A percentile compares a stretch with the other conserved stretches of the same genome.
Evolutionary conservation across 2,888 invertebrate species (phyloP).

Genomic region (Trimorus sp.): DNA sequence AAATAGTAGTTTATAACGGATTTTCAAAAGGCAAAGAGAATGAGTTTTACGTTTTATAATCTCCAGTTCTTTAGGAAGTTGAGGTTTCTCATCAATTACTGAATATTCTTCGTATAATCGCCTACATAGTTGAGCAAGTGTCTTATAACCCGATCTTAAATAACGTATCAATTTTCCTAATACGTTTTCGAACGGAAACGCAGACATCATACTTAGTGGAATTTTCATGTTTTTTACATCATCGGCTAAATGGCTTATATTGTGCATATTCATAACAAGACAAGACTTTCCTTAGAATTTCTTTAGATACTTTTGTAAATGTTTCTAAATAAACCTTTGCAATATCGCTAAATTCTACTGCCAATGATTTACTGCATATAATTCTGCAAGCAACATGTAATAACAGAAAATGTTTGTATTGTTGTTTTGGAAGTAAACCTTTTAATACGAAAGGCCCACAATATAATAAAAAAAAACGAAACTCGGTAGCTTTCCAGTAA

Average conservation of each 20-base stretch:
- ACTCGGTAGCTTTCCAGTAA: conserved; percentile 42
- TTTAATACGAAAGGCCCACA: conserved; percentile 38
- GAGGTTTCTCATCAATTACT: conserved; percentile 19
- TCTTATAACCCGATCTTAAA: conserved; percentile 17
- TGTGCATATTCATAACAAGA: conserved; percentile 37
- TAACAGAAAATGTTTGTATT: conserved; percentile 31
- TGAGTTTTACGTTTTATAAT: conserved; percentile 12
- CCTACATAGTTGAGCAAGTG: conserved; percentile 28
- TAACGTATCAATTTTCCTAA: conserved; percentile 8
- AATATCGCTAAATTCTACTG: conserved; percentile 16
- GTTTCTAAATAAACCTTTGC: conserved; percentile 30
- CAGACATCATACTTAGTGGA: conserved; percentile 18
- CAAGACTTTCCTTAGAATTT: conserved; percentile 27
- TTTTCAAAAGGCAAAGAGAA: neutral
- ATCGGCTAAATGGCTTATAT: conserved; percentile 46
- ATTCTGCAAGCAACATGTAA: conserved; percentile 25
- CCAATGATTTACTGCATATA: conserved; percentile 27
- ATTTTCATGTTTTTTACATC: conserved; percentile 32
- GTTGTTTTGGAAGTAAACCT: conserved; percentile 22
- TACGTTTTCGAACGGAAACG: conserved; percentile 31
- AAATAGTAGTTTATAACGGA: conserved; percentile 9
- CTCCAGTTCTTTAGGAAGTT: conserved; percentile 9
- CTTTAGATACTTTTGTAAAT: conserved; percentile 14
- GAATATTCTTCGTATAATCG: conserved; percentile 16
- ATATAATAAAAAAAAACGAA: conserved; percentile 39